Conservation (phyloP, 2,113 vertebrate genomes). For the Pseudorasbora parva region DNA sequence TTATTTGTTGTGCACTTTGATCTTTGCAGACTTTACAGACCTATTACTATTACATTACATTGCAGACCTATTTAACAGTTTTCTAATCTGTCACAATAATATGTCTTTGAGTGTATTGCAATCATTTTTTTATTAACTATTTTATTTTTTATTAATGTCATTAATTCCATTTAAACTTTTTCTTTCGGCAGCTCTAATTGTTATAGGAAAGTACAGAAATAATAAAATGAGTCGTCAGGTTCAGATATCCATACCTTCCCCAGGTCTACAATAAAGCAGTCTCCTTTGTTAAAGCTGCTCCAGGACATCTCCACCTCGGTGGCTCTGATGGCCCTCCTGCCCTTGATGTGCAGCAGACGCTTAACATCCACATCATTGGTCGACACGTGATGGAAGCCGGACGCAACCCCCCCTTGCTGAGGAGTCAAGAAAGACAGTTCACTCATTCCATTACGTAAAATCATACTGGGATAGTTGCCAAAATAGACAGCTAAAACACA, state of each 20-base stretch:
- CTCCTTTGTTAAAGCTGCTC: conserved; percentile 78
- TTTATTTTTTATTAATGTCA: no score
- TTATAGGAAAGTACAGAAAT: not conserved
- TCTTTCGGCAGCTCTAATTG: not conserved
- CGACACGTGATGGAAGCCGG: conserved; percentile 77
- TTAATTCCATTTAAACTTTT: not conserved
- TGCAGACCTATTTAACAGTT: no score
- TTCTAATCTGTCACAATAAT: no score
- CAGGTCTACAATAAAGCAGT: conserved; percentile 81
- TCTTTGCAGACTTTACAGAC: no score
- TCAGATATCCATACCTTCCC: conserved; percentile 58
- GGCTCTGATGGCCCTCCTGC: conserved; percentile 76
- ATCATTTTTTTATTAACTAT: no score
- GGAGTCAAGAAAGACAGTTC: conserved; percentile 1
- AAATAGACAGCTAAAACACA: not conserved
- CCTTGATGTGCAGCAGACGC: conserved; percentile 78
- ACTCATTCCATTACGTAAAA: not conserved
- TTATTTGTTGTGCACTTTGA: no score
- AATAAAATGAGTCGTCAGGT: not conserved
- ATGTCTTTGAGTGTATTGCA: no score
- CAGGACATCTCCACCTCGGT: conserved; percentile 74
- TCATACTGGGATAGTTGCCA: not conserved
- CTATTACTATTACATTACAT: no score
- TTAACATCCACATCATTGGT: conserved; percentile 68
- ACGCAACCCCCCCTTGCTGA: conserved; percentile 80